phyloP scores from a whole-genome alignment of 2,797 vertebrate genomes.

The Lepus townsendii region DNA sequence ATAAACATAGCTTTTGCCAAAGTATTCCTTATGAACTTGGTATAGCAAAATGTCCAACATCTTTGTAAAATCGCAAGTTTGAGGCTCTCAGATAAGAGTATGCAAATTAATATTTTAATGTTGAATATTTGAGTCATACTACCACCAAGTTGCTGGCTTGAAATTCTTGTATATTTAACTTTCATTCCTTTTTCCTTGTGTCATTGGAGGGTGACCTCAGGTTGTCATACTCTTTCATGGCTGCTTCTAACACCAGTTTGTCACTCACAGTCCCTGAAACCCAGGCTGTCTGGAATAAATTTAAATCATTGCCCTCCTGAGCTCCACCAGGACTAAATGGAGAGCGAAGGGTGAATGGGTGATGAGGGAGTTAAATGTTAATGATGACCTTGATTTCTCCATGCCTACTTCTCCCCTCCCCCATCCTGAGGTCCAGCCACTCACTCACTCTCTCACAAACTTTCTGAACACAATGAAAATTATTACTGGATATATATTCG shows the following conservation, averaged over 20 bases:
- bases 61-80: slow-evolving; percentile 22
- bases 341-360: slow-evolving; percentile 51
- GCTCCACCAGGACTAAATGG: slow-evolving; percentile 3
- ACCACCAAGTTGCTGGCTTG: slow-evolving; percentile 52
- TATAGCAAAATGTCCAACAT: not conserved
- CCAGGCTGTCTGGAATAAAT: slow-evolving; percentile 48
- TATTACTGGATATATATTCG: not conserved
- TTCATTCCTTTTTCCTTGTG: slow-evolving; percentile 29
- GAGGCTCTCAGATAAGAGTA: slow-evolving; percentile 48
- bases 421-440: not conserved
- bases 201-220: not conserved
- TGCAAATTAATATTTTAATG: not conserved
- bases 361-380: slow-evolving; percentile 47
- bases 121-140: slow-evolving; percentile 13
- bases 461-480: not conserved
- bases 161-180: slow-evolving; percentile 36
- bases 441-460: not conserved
- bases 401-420: not conserved
- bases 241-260: not conserved
- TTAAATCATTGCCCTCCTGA: slow-evolving; percentile 64
- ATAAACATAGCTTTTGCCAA: slow-evolving; percentile 5
- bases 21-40: not conserved
- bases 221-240: slow-evolving; percentile 38
- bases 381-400: slow-evolving; percentile 59
- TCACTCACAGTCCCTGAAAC: slow-evolving; percentile 59